Conservation (phyloP, 2,888 invertebrate genomes). For the Macroteleia sp. region DNA sequence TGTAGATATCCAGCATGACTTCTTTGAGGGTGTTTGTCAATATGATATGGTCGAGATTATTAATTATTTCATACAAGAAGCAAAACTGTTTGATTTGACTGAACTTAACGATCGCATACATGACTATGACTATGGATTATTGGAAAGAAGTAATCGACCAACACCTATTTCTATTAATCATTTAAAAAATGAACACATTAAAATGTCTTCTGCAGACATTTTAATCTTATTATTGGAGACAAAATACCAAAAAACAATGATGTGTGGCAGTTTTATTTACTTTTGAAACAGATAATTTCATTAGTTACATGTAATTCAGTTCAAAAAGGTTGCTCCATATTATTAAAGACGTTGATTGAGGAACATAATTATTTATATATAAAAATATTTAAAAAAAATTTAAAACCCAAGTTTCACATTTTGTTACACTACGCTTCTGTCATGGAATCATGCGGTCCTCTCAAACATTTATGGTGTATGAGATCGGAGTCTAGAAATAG, state of each 20-base stretch:
- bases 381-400: constrained; percentile 27
- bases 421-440: constrained; percentile 21
- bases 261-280: constrained; percentile 48
- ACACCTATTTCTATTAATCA: constrained; percentile 15
- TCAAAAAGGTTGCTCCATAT: constrained; percentile 12
- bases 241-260: constrained; percentile 42
- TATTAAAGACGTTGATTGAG: constrained; percentile 38
- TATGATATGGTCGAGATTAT: constrained; percentile 44
- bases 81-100: constrained; percentile 25
- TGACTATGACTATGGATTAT: background rate
- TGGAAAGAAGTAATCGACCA: constrained; percentile 31
- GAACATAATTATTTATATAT: constrained; percentile 40
- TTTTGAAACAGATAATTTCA: constrained; percentile 16
- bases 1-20: constrained; percentile 30
- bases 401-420: constrained; percentile 38
- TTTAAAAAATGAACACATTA: constrained; percentile 28
- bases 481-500: constrained; percentile 29
- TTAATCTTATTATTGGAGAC: constrained; percentile 56
- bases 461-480: constrained; percentile 27
- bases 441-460: constrained; percentile 19
- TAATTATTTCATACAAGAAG: constrained; percentile 27
- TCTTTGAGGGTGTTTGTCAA: constrained; percentile 25
- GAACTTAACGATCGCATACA: constrained; percentile 37
- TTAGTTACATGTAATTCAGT: constrained; percentile 14
- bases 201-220: constrained; percentile 52